These are phyloP conservation scores for Clarias platycephalus DNA, from an alignment of 2,797 vertebrate species.

Conservation along the genomic window DNA sequence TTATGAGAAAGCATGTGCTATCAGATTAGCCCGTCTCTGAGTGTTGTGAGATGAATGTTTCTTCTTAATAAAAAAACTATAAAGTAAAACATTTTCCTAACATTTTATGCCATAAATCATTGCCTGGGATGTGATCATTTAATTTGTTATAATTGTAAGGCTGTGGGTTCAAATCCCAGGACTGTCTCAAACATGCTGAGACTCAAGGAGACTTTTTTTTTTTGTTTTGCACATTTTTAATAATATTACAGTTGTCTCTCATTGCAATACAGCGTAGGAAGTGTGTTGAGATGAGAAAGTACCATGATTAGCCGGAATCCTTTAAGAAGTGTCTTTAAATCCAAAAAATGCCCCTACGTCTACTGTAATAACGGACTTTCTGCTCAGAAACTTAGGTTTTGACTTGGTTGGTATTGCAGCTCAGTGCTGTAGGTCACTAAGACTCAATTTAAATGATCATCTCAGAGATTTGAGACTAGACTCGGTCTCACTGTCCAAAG, in stretches of 20 bases:
- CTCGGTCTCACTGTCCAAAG: background rate
- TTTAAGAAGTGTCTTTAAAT: background rate
- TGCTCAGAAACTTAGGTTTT: background rate
- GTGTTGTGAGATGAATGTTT: background rate
- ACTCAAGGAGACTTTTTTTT: no score
- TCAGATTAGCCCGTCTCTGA: constrained; percentile 14
- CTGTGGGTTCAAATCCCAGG: background rate
- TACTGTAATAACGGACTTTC: background rate
- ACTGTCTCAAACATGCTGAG: background rate
- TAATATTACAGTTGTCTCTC: background rate
- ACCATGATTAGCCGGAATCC: background rate
- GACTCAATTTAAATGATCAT: background rate
- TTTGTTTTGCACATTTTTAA: background rate
- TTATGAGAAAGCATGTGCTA: constrained; percentile 27
- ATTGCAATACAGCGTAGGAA: background rate
- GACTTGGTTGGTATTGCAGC: background rate
- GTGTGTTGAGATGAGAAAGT: background rate
- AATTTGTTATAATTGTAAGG: background rate
- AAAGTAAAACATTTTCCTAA: background rate
- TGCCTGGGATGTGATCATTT: background rate
- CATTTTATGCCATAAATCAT: background rate
- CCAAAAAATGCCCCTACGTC: background rate
- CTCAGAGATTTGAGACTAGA: background rate
- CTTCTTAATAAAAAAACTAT: background rate
- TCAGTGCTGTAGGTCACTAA: background rate